Evolutionary conservation across 2,113 vertebrate genomes (phyloP), one percentile per base, ranked within the genome.

Genomic region (Xiphorhynchus elegans): DNA sequence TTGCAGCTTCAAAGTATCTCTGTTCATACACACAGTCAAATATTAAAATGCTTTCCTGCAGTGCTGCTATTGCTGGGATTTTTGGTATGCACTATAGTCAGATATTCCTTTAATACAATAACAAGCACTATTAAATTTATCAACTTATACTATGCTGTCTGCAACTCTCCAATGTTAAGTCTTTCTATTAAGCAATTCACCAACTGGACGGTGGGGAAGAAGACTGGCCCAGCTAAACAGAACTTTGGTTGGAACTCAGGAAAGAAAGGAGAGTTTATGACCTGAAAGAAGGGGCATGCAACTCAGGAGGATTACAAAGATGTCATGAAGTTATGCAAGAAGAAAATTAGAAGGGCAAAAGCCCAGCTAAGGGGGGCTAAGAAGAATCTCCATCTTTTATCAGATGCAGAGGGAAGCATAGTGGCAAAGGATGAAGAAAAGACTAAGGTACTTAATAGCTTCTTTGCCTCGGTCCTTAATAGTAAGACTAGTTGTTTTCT

Each of bases 101-200:
- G 73, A 90, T 1, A 6, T 81, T 94, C 40, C 53, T 84, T 78
- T 76, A 92, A 60, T n/a, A 84, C 39, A 78, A 7, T 18, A 93
- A 76, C 35, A 81, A 87, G 40, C 44, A 89, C 13, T 72, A 96
- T 64, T 81, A 87, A 82, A 92, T 68, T 89, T 66, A 79, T 76
- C 74, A 87, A 31, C 62, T 95, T 92, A 28, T 81, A 92, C 93
- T 95, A 72, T 4, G 16, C 40, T 72, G 44, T 16, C 37, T 87
- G 60, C 84, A 90, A 67, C 35, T 84, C 60, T 60, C 64, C n/a
- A 86, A 49, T 72, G 52, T 56, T 70, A 90, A 95, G 88, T 47
- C 44, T 24, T 84, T 75, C 77, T 89, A 52, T 89, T 84, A 87
- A 92, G 73, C 88, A 88, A 59, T 81, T 90, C 76, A 84, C 68